Percentiles rank a stretch among this genome's conserved stretches.
Conservation (phyloP, 2,797 vertebrate species). For the Pelochelys cantorii region DNA sequence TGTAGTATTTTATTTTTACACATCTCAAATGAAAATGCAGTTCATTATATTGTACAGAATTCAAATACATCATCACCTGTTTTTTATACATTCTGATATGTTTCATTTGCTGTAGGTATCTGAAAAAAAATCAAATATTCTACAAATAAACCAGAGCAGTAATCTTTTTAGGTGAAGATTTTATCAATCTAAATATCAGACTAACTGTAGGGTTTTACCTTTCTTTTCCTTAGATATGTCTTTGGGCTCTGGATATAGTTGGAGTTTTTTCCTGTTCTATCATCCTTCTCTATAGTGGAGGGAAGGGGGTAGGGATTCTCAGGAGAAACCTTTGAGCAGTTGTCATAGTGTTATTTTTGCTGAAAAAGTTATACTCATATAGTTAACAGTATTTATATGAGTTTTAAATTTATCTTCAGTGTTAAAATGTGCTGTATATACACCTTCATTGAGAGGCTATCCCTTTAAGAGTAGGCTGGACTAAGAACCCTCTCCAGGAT, state of each 20-base stretch:
- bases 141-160: neutral
- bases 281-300: conserved; percentile 18
- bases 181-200: neutral
- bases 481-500: conserved; percentile 22
- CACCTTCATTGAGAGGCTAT: neutral
- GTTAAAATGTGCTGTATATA: conserved; percentile 13
- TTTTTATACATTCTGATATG: conserved; percentile 58
- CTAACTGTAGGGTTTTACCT: conserved; percentile 10
- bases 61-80: conserved; percentile 70
- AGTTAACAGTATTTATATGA: conserved; percentile 51
- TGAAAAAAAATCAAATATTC: neutral
- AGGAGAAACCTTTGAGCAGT: conserved; percentile 58
- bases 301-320: neutral
- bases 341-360: conserved; percentile 51
- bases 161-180: conserved; percentile 22
- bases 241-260: conserved; percentile 11
- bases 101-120: conserved; percentile 25
- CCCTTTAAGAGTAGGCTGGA: neutral
- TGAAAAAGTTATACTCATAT: conserved; percentile 20
- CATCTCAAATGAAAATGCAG: conserved; percentile 73
- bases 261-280: neutral
- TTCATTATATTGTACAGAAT: conserved; percentile 74
- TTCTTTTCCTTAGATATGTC: neutral
- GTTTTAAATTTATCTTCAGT: conserved; percentile 49
- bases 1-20: conserved; percentile 77